phyloP scores from a whole-genome alignment of 2,113 vertebrate species.

The Oophaga pumilio region DNA sequence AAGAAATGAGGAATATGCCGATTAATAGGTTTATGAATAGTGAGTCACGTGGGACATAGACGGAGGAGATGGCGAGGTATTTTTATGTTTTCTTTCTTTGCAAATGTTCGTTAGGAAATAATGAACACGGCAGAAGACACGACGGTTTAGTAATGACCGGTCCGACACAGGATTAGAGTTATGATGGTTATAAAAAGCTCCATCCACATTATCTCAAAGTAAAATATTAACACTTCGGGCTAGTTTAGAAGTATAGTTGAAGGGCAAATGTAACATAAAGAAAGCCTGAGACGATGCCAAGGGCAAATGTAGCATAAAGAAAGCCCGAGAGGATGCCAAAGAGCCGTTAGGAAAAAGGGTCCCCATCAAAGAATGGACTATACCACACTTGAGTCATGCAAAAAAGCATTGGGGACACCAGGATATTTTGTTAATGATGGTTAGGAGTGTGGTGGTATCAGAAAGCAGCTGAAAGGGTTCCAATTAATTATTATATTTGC shows the following conservation, averaged over 20 bases:
- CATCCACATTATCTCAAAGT: neutral
- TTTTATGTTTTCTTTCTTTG: neutral
- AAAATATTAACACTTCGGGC: neutral
- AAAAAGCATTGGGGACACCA: neutral
- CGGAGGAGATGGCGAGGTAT: neutral
- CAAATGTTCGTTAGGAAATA: constrained; percentile 19
- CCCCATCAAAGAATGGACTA: neutral
- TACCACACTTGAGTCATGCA: too few species aligned
- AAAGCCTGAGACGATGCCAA: too few species aligned
- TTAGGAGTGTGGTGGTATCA: too few species aligned
- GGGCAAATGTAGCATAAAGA: neutral
- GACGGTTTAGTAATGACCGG: neutral
- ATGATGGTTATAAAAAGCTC: neutral
- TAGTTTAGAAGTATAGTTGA: neutral
- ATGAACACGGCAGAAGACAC: neutral
- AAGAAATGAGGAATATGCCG: constrained; percentile 34
- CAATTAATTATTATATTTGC: too few species aligned
- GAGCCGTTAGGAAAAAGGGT: neutral
- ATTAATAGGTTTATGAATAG: constrained; percentile 49
- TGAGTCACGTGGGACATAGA: neutral
- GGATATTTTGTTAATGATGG: too few species aligned
- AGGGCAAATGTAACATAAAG: neutral
- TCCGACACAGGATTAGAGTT: neutral
- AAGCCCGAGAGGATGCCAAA: neutral
- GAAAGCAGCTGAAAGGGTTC: too few species aligned